Evolutionary conservation across 2,797 vertebrate species (phyloP).

Genomic region (Tragopan temminckii): DNA sequence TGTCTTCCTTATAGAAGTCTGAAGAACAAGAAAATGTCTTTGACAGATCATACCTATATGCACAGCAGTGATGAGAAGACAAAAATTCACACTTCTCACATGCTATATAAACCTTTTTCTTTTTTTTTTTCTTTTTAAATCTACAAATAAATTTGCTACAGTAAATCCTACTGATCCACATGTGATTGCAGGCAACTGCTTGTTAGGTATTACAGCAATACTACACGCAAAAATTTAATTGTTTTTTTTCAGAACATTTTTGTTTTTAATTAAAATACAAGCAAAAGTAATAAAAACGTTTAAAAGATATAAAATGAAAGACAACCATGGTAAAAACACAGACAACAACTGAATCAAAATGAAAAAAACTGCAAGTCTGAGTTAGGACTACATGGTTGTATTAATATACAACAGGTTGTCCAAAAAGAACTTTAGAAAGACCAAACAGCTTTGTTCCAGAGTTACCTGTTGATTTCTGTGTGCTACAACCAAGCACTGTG

Average conservation of each 20-base stretch:
- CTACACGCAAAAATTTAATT: neutral
- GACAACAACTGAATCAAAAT: neutral
- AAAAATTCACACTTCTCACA: neutral
- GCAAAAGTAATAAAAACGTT: neutral
- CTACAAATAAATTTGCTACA: neutral
- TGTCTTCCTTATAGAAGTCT: neutral
- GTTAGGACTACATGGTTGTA: neutral
- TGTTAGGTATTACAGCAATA: neutral
- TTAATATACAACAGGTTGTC: neutral
- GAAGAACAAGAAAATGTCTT: too few relatives aligned
- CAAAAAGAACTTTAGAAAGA: neutral
- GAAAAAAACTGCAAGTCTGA: neutral
- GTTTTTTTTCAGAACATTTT: conserved; percentile 3
- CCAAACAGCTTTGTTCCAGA: neutral
- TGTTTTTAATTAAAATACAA: conserved; percentile 29
- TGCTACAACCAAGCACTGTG: neutral
- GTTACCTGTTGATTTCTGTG: neutral
- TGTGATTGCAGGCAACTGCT: neutral
- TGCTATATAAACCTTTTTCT: neutral
- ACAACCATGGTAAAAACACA: neutral
- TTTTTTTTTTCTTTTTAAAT: neutral
- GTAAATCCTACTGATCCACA: neutral
- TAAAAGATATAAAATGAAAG: neutral
- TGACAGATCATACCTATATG: neutral
- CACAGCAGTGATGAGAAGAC: neutral